phyloP scores from a whole-genome alignment of 2,888 invertebrate species.

The Epiblema foenella region DNA sequence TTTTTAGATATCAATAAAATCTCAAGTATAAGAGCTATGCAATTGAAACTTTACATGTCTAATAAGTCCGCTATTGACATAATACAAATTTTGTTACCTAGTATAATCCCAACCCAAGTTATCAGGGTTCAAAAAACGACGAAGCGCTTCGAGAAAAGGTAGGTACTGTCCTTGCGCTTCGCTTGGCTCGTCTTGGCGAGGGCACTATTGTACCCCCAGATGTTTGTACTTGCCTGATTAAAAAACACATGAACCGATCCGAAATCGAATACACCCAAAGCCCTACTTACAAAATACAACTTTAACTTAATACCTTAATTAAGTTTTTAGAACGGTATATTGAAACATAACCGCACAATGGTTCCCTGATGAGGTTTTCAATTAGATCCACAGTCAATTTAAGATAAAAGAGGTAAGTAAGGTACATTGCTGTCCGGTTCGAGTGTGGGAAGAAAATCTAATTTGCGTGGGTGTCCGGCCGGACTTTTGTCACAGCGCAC shows the following conservation, averaged over 20 bases:
- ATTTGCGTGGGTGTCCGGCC: conserved; percentile 68
- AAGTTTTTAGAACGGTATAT: conserved; percentile 46
- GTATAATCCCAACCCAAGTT: too few species aligned
- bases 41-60: too few species aligned
- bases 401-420: conserved; percentile 78
- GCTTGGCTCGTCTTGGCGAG: too few species aligned
- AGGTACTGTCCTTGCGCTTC: too few species aligned
- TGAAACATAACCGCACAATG: conserved; percentile 56
- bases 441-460: conserved; percentile 67
- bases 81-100: too few species aligned
- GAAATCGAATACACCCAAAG: neutral
- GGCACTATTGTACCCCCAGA: too few species aligned
- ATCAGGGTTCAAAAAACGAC: too few species aligned
- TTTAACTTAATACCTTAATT: neutral
- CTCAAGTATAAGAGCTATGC: too few species aligned
- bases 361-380: conserved; percentile 63
- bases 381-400: conserved; percentile 77
- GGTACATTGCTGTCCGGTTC: conserved; percentile 46
- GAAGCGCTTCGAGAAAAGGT: too few species aligned
- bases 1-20: too few species aligned
- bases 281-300: neutral
- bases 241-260: neutral
- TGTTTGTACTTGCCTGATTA: neutral
- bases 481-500: conserved; percentile 77
- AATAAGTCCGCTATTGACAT: too few species aligned